Evolutionary conservation across 2,797 vertebrate genomes (phyloP).

Genomic region (Triplophysa bombifrons): DNA sequence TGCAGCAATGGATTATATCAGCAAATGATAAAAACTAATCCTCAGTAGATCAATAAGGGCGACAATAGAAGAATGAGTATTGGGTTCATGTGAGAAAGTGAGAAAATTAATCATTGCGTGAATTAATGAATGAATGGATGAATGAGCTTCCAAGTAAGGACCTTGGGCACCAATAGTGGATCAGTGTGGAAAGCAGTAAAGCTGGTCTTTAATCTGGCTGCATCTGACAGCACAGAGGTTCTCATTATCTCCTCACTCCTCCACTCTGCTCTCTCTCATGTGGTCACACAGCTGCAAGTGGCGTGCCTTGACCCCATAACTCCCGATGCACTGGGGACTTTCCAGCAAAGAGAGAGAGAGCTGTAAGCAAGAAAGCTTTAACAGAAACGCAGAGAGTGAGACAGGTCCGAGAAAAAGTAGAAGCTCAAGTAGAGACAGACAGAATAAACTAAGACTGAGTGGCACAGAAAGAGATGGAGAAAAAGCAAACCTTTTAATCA

Average conservation of each 20-base stretch:
- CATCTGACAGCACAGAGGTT: constrained; percentile 62
- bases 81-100: constrained; percentile 44
- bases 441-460: background rate
- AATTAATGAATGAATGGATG: background rate
- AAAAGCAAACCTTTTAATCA: constrained; percentile 52
- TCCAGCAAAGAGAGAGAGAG: constrained; percentile 72
- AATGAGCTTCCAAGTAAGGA: constrained; percentile 1
- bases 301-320: constrained; percentile 83
- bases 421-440: constrained; percentile 46
- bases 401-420: background rate
- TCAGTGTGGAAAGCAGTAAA: constrained; percentile 59
- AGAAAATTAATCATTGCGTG: background rate
- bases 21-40: background rate
- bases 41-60: constrained; percentile 26
- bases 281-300: constrained; percentile 95
- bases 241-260: constrained; percentile 67
- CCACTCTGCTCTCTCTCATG: constrained; percentile 82
- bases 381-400: constrained; percentile 57
- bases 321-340: constrained; percentile 80
- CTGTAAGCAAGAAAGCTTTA: constrained; percentile 4
- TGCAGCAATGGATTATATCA: constrained; percentile 32
- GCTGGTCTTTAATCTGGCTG: constrained; percentile 66
- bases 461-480: background rate
- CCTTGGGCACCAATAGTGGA: constrained; percentile 30
- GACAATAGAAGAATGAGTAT: background rate